phyloP scores from a whole-genome alignment of 2,113 vertebrate species.

The Orientallactaga bullata region DNA sequence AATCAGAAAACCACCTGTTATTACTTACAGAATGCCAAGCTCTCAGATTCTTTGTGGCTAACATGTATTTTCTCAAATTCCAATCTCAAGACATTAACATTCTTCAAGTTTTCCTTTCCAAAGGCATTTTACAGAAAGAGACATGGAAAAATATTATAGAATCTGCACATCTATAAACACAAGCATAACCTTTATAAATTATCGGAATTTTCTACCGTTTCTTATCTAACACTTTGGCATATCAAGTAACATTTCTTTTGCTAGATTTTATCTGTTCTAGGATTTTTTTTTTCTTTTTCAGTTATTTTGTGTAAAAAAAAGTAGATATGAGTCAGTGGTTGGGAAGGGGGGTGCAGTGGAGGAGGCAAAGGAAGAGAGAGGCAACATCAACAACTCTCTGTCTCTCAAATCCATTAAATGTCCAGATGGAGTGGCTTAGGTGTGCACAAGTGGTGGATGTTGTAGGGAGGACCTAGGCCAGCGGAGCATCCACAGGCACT shows the following conservation, averaged over 20 bases:
- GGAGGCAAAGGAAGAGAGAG: not conserved
- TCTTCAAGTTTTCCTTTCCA: conserved; percentile 66
- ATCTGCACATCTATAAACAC: conserved; percentile 65
- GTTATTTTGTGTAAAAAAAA: conserved; percentile 82
- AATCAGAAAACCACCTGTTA: not conserved
- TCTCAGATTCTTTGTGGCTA: not conserved
- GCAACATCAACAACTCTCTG: conserved; percentile 52
- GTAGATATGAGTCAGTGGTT: conserved; percentile 43
- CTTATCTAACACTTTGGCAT: conserved; percentile 47
- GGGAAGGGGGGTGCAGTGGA: not conserved
- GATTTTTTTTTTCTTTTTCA: conserved; percentile 59
- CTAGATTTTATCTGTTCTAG: conserved; percentile 50
- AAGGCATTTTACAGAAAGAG: conserved; percentile 44
- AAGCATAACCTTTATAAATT: conserved; percentile 85
- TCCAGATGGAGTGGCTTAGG: conserved; percentile 81
- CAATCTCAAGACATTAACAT: not conserved
- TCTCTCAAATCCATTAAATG: conserved; percentile 56
- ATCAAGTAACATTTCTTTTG: conserved; percentile 25
- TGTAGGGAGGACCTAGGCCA: not conserved
- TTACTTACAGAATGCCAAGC: not conserved
- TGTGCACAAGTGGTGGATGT: conserved; percentile 35
- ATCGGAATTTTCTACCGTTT: conserved; percentile 43
- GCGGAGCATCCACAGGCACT: not conserved
- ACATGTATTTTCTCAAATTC: not conserved
- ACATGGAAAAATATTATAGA: conserved; percentile 56